Conservation (phyloP, 2,888 invertebrate genomes). For the Hirtodrosophila duncani region DNA sequence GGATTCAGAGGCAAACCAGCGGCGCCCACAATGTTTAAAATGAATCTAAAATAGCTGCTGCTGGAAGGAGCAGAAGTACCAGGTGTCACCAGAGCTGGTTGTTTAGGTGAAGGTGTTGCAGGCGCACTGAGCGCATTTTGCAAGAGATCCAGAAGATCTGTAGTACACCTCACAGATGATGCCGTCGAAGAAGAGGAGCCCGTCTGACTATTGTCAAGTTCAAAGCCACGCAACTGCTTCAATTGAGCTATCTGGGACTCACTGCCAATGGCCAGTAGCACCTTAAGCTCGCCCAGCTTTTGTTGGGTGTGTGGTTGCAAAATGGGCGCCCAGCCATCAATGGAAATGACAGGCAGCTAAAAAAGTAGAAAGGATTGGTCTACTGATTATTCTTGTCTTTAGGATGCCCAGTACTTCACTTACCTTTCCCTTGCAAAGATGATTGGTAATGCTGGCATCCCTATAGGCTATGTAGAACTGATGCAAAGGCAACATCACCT, state of each 20-base stretch:
- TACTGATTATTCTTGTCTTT: neutral
- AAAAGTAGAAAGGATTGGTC: neutral
- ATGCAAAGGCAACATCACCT: conserved; percentile 81
- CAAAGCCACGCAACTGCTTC: conserved; percentile 77
- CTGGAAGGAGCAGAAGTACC: conserved; percentile 4
- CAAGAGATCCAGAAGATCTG: conserved; percentile 70
- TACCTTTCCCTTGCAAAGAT: conserved; percentile 80
- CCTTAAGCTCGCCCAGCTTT: conserved; percentile 80
- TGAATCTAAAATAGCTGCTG: conserved; percentile 75
- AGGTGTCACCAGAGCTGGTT: conserved; percentile 3
- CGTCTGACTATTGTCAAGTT: conserved; percentile 36
- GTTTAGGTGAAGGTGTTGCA: conserved; percentile 9
- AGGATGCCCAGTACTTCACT: too few relatives aligned
- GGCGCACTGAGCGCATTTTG: conserved; percentile 57
- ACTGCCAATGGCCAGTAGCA: conserved; percentile 82
- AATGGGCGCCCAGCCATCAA: conserved; percentile 82
- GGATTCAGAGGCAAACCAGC: conserved; percentile 80
- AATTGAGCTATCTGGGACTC: conserved; percentile 81
- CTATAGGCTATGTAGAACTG: conserved; percentile 82
- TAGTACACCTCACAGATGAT: conserved; percentile 40
- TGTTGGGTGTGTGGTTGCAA: conserved; percentile 75
- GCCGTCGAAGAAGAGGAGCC: too few relatives aligned
- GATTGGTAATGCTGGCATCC: conserved; percentile 80
- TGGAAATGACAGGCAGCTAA: conserved; percentile 81
- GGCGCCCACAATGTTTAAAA: conserved; percentile 81